Evolutionary conservation across 2,797 vertebrate genomes (phyloP).

Genomic region (Gadopsis bispinosus): DNA sequence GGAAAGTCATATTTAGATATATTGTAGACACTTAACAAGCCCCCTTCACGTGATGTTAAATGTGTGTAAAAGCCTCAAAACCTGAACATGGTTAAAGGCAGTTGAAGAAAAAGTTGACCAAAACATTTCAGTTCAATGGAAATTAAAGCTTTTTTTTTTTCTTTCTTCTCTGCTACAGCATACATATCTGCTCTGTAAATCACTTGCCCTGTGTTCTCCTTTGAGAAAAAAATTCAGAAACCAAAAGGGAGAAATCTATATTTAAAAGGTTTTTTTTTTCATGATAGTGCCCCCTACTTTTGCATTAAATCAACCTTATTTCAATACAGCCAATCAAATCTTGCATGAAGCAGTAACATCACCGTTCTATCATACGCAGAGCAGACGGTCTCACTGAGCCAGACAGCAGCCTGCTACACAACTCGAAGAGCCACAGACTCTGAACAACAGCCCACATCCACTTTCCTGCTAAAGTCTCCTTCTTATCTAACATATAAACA

Average conservation of each 20-base stretch:
- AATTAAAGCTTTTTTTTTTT: not conserved
- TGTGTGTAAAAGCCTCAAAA: not conserved
- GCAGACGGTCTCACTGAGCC: not conserved
- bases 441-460: not conserved
- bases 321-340: not conserved
- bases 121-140: not conserved
- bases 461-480: not conserved
- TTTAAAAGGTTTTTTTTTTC: not conserved
- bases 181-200: no score
- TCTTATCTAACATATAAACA: not conserved
- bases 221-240: no score
- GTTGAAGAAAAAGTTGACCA: not conserved
- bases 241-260: not conserved
- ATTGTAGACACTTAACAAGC: not conserved
- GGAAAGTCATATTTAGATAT: not conserved
- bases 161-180: not conserved
- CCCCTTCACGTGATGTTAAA: not conserved
- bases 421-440: not conserved
- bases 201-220: no score
- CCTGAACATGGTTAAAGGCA: not conserved
- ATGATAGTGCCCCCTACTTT: not conserved
- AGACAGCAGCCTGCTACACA: not conserved
- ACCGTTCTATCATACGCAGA: not conserved
- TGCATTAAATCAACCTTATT: not conserved
- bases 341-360: not conserved